Evolutionary conservation across 1,140 invertebrate species (phyloP), one percentile per base, ranked within the genome.

Genomic region (Pseudachorutes palmiensis): DNA sequence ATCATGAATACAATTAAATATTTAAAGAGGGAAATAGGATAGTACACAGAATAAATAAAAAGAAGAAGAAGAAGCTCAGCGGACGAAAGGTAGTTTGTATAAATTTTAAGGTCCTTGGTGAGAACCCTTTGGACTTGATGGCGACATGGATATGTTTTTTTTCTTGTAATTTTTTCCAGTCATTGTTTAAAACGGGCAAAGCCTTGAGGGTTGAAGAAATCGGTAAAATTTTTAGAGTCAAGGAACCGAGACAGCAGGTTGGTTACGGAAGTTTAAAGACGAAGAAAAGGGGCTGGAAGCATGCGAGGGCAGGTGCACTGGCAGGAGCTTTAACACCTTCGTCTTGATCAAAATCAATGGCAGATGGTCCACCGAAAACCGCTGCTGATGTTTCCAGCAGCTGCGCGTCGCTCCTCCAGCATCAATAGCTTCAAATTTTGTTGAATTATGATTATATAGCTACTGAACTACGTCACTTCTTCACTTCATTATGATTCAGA

Each of bases 241-340:
- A 55, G 24, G 24, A 55, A 55, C 5, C 5, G 12, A 26, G 24
- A 19, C 51, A 22, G 51, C 12, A 55, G 51, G 12, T 19, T 26
- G 12, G 12, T 5, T 19, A 12, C 5, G 12, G 51, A 55, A 24
- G 51, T 55, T 55, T 26, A 55, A 55, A 26, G 12, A 24, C 24
- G 3, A 14, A 5, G 51, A 24, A 5, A 14, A 14, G 51, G 51
- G 24, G 51, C 12, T 41, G 19, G 51, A 55, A 55, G 51, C 51
- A 55, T 12, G 51, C 12, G 24, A 16, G 12, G 51, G 51, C 51
- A 55, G 51, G 51, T 55, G 51, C 51, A 22, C 51, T 55, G 51
- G 51, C 51, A 55, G 51, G 51, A 55, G 12, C 14, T 55, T 24
- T 5, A 24, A 5, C 5, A 9, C 24, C 24, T 55, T 24, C 5